phyloP scores from a whole-genome alignment of 1,140 invertebrate genomes.

The Ephestia elutella region DNA sequence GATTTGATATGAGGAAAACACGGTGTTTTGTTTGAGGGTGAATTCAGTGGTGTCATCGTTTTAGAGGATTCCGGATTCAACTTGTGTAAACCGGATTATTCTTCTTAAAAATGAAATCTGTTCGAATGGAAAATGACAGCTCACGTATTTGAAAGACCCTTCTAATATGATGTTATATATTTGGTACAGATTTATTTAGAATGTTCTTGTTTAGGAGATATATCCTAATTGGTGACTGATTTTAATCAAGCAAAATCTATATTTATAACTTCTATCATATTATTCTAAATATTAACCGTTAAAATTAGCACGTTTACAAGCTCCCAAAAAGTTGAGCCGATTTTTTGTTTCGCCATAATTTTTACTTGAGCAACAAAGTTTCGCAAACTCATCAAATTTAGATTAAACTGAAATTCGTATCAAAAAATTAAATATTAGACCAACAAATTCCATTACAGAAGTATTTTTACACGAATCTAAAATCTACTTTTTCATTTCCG shows the following conservation, averaged over 20 bases:
- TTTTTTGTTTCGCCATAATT: too few species aligned
- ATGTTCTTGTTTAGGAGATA: too few species aligned
- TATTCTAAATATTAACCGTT: too few species aligned
- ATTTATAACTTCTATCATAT: too few species aligned
- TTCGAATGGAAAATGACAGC: background rate
- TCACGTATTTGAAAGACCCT: conserved; percentile 4
- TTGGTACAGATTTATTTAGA: too few species aligned
- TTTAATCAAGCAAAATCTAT: too few species aligned
- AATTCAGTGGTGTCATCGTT: conserved; percentile 40
- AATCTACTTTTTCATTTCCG: conserved; percentile 23
- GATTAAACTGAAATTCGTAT: background rate
- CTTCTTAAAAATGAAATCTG: background rate
- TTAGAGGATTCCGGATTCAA: conserved; percentile 13
- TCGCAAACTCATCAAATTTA: background rate
- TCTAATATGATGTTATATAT: conserved; percentile 21
- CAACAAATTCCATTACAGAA: conserved; percentile 55
- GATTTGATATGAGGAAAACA: background rate
- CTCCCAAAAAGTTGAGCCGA: too few species aligned
- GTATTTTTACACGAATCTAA: conserved; percentile 40
- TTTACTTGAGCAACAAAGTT: background rate
- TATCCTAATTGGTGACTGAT: too few species aligned
- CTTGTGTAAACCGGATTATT: background rate
- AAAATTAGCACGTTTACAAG: too few species aligned
- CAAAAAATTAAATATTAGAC: conserved; percentile 20
- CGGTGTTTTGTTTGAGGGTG: conserved; percentile 19